These are phyloP conservation scores for Drosophila subquinaria DNA, from an alignment of 2,888 invertebrate species.

Conservation along the genomic window DNA sequence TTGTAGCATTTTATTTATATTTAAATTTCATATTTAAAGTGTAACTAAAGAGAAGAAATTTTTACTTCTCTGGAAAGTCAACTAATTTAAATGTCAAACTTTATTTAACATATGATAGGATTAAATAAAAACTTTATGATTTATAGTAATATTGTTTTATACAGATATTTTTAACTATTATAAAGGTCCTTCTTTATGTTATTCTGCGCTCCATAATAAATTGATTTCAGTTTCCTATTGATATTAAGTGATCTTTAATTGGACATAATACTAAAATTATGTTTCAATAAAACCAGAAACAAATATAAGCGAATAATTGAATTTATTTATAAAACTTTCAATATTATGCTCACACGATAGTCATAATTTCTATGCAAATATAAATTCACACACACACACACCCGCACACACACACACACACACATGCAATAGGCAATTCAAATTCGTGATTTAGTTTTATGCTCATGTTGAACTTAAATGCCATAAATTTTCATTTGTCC, in stretches of 20 bases:
- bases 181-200: too few species aligned
- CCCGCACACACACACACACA: conserved; percentile 4
- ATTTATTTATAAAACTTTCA: conserved; percentile 10
- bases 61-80: not conserved
- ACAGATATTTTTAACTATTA: too few species aligned
- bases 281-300: not conserved
- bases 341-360: not conserved
- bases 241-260: not conserved
- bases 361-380: conserved; percentile 6
- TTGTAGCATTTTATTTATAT: too few species aligned
- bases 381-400: not conserved
- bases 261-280: not conserved
- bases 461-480: conserved; percentile 28
- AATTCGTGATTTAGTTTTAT: conserved; percentile 38
- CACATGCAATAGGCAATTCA: conserved; percentile 15
- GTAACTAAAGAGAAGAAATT: too few species aligned
- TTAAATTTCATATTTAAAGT: not conserved
- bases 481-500: conserved; percentile 56
- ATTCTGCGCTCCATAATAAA: not conserved
- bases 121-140: too few species aligned
- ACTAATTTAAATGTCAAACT: not conserved
- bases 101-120: too few species aligned
- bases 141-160: too few species aligned
- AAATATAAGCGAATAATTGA: conserved; percentile 8
- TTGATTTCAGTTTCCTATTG: not conserved